Evolutionary conservation across 2,797 vertebrate species (phyloP).

Genomic region (Tolypeutes matacus): DNA sequence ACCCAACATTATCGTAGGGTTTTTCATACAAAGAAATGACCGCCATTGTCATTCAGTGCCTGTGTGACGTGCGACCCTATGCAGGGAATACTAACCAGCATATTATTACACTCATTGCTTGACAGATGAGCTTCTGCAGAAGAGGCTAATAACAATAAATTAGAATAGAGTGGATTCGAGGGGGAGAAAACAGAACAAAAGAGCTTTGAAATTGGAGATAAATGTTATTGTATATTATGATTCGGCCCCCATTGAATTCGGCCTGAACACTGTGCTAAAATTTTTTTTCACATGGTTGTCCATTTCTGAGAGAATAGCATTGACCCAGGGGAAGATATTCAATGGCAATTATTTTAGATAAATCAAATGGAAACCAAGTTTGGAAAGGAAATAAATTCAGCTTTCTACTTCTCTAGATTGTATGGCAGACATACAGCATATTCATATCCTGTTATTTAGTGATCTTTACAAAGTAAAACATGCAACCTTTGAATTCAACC

Average conservation of each 20-base stretch:
- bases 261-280: background rate
- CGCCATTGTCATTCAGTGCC: background rate
- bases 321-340: conserved; percentile 19
- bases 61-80: background rate
- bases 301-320: background rate
- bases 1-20: background rate
- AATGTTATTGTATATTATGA: background rate
- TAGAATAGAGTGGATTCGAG: background rate
- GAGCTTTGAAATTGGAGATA: background rate
- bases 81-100: background rate
- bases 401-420: background rate
- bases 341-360: background rate
- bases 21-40: conserved; percentile 13
- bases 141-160: background rate
- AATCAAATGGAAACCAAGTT: background rate
- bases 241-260: background rate
- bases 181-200: background rate
- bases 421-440: background rate
- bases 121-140: background rate
- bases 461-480: conserved; percentile 4
- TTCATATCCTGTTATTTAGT: background rate
- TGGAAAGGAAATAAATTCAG: background rate
- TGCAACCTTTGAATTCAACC: background rate
- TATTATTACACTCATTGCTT: background rate
- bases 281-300: background rate